Evolutionary conservation across 2,797 vertebrate genomes (phyloP).

Genomic region (Odontamblyopus rebecca): DNA sequence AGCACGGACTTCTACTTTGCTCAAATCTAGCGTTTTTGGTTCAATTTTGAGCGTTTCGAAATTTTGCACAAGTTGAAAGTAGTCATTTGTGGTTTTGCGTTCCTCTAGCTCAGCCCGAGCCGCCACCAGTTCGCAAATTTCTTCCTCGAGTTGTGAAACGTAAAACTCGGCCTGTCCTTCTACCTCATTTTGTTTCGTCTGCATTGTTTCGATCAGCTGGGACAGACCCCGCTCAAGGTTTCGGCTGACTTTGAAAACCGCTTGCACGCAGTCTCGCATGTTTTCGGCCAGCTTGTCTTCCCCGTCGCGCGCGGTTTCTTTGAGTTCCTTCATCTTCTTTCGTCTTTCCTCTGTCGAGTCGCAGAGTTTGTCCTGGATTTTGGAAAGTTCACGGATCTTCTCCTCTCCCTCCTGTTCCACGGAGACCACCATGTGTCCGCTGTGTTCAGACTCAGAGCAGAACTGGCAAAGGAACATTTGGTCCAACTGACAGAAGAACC

Average conservation of each 20-base stretch:
- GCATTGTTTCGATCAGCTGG: not conserved
- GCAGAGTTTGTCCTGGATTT: not conserved
- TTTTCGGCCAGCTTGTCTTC: not conserved
- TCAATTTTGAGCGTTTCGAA: not conserved
- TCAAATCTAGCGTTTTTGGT: constrained; percentile 10
- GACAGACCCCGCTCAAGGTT: not conserved
- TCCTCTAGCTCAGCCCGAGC: constrained; percentile 1
- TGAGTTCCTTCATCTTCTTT: not conserved
- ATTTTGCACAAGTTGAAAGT: not conserved
- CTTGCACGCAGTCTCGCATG: not conserved
- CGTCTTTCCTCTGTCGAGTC: not conserved
- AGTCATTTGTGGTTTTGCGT: not conserved
- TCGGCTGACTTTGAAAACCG: not conserved
- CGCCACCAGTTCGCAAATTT: not conserved
- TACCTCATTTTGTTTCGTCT: not conserved
- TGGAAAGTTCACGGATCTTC: not conserved
- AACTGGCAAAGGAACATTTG: constrained; percentile 5
- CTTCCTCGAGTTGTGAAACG: not conserved
- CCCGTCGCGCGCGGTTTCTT: not conserved
- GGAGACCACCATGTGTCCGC: not conserved
- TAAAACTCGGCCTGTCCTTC: not conserved
- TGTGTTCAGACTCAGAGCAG: not conserved
- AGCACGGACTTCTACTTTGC: not conserved
- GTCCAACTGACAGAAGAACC: constrained; percentile 9
- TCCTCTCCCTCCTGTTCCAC: not conserved